Percentiles rank a stretch among this genome's conserved stretches.
Conservation (phyloP, 2,797 vertebrate species). For the Enteromius treurensis region DNA sequence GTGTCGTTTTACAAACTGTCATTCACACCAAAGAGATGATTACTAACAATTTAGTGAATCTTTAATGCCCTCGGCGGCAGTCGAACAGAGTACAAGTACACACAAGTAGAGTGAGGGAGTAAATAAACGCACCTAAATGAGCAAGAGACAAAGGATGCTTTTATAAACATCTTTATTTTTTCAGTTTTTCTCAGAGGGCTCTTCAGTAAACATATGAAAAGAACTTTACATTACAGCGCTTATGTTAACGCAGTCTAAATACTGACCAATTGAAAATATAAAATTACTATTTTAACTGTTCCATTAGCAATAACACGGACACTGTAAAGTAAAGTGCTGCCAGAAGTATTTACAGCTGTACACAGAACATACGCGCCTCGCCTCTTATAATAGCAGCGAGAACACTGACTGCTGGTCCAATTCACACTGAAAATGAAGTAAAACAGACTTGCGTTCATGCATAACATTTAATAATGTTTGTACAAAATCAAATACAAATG, state of each 20-base stretch:
- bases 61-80: neutral
- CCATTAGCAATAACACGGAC: neutral
- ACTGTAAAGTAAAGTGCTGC: conserved; percentile 18
- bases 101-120: neutral
- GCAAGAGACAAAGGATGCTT: neutral
- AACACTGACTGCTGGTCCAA: conserved; percentile 36
- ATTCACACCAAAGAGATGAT: conserved; percentile 8
- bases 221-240: conserved; percentile 17
- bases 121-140: neutral
- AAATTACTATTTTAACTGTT: neutral
- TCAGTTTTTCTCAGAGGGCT: conserved; percentile 25
- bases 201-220: conserved; percentile 58
- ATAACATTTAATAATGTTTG: conserved; percentile 57
- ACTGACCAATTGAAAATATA: neutral
- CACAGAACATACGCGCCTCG: conserved; percentile 34
- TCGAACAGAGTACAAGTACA: conserved; percentile 7
- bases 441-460: conserved; percentile 61
- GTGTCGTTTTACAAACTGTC: conserved; percentile 45
- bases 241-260: conserved; percentile 3
- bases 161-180: conserved; percentile 45
- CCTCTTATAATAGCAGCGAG: conserved; percentile 36
- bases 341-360: conserved; percentile 59
- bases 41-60: neutral
- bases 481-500: conserved; percentile 62
- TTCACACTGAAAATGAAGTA: conserved; percentile 54